Conservation (phyloP, 1,140 invertebrate species). For the Littorina saxatilis region DNA sequence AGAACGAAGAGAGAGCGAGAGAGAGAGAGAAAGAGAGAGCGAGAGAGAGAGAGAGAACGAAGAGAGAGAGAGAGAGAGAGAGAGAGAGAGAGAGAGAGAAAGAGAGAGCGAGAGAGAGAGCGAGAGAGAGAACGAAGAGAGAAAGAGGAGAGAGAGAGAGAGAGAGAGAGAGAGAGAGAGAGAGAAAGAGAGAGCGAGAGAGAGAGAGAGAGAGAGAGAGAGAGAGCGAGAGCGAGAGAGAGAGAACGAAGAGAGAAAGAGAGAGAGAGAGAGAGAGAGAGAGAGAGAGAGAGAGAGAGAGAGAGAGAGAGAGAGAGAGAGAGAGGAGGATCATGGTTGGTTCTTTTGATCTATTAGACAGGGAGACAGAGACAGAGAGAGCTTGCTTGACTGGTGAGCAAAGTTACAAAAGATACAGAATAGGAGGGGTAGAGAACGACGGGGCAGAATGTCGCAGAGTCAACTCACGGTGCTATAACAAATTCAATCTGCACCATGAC, state of each 20-base stretch:
- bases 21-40: no score
- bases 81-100: slow-evolving; percentile 23
- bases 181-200: neutral
- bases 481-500: no score
- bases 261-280: neutral
- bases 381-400: no score
- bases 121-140: slow-evolving; percentile 11
- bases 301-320: neutral
- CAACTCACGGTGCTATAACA: no score
- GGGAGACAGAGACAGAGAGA: neutral
- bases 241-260: no score
- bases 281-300: neutral
- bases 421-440: no score
- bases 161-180: neutral
- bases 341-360: no score
- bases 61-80: slow-evolving; percentile 4
- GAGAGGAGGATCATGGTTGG: slow-evolving; percentile 11
- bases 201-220: no score
- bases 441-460: no score
- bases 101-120: slow-evolving; percentile 9
- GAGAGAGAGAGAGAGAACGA: neutral
- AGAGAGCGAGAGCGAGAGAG: no score
- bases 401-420: no score
- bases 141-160: slow-evolving; percentile 4
- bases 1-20: no score